Conservation (phyloP, 2,888 invertebrate genomes). For the Chironomus riparius region DNA sequence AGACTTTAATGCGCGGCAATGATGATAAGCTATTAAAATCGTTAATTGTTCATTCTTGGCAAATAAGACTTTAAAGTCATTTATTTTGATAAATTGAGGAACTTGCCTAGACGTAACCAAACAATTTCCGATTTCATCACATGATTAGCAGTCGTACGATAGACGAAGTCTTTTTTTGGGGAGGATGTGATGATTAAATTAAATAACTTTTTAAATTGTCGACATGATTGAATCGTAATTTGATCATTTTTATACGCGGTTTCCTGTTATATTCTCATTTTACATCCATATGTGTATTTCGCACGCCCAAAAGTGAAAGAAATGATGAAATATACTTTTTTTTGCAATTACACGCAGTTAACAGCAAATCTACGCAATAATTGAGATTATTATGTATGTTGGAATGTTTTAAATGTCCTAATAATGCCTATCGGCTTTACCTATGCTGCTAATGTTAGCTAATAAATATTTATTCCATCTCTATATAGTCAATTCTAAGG, state of each 20-base stretch:
- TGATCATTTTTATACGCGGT: not conserved
- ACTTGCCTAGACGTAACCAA: no score
- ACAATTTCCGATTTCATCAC: no score
- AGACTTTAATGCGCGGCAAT: constrained; percentile 18
- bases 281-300: not conserved
- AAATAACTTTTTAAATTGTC: no score
- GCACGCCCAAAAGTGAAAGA: not conserved
- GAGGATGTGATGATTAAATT: no score
- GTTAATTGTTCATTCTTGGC: no score
- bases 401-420: not conserved
- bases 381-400: not conserved
- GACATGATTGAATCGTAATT: not conserved
- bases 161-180: no score
- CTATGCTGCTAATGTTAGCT: not conserved
- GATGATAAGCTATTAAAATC: no score
- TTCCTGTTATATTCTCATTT: not conserved
- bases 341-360: no score
- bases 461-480: not conserved
- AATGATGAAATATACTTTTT: no score
- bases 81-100: not conserved
- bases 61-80: not conserved
- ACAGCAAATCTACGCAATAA: no score
- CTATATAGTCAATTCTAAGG: not conserved
- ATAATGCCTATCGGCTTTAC: not conserved
- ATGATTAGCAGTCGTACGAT: no score